These are phyloP conservation scores for Darwinula stevensoni DNA, from an alignment of 2,888 invertebrate genomes.

Conservation along the genomic window DNA sequence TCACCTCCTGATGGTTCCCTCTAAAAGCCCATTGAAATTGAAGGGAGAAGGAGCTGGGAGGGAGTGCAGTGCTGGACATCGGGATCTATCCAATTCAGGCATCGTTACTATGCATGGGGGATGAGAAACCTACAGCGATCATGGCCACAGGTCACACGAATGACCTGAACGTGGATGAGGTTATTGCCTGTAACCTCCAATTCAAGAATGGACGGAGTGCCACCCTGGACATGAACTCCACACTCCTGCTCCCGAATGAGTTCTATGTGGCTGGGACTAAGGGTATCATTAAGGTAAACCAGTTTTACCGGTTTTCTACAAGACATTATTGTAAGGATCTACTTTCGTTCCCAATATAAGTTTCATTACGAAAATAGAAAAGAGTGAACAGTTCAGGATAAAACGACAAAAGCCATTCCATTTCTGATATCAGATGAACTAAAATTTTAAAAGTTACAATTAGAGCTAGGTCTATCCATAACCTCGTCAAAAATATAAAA, in stretches of 20 bases:
- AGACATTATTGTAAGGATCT: no score
- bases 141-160: slow-evolving; percentile 36
- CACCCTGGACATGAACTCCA: slow-evolving; percentile 25
- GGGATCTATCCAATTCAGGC: slow-evolving; percentile 46
- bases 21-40: no score
- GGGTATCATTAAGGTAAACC: slow-evolving; percentile 29
- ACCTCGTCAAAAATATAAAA: no score
- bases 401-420: no score
- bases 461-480: no score
- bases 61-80: slow-evolving; percentile 40
- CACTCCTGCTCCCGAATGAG: slow-evolving; percentile 23
- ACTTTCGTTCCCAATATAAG: no score
- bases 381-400: no score
- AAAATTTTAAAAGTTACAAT: no score
- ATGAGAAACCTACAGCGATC: slow-evolving; percentile 33
- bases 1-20: no score
- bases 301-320: no score
- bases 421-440: no score
- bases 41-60: slow-evolving; percentile 37
- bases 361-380: no score
- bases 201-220: slow-evolving; percentile 32
- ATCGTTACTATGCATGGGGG: slow-evolving; percentile 33
- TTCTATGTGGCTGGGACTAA: slow-evolving; percentile 34
- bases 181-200: slow-evolving; percentile 30
- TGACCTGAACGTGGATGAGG: slow-evolving; percentile 35